Conservation (phyloP, 2,113 vertebrate species). For the Aythya baeri region DNA sequence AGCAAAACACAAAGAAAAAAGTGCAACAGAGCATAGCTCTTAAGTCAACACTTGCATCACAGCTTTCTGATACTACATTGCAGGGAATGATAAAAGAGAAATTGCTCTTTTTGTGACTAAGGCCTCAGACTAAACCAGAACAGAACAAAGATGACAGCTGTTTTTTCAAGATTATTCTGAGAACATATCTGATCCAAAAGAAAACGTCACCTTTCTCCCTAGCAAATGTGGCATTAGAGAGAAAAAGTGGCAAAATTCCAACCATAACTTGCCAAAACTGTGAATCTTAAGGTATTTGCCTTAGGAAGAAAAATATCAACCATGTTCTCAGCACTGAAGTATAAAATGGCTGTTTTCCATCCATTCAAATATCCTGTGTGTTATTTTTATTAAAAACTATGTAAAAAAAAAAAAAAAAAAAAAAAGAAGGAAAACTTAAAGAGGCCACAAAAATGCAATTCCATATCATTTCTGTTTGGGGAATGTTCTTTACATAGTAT, state of each 20-base stretch:
- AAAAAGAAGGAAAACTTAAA: background rate
- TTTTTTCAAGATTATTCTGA: slow-evolving; percentile 13
- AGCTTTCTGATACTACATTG: background rate
- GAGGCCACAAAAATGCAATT: background rate
- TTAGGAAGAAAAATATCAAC: slow-evolving; percentile 46
- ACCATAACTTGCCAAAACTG: background rate
- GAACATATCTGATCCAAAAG: background rate
- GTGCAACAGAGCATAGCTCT: background rate
- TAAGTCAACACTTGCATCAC: background rate
- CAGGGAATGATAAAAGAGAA: slow-evolving; percentile 4
- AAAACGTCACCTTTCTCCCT: background rate
- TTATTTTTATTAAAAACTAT: background rate
- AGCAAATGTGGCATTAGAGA: background rate
- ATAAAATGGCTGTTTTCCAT: slow-evolving; percentile 35
- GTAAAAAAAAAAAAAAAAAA: background rate
- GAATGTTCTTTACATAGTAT: background rate
- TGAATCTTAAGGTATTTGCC: background rate
- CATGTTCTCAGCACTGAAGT: slow-evolving; percentile 9
- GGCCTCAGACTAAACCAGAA: background rate
- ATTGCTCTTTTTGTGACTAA: background rate
- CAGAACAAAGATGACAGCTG: background rate
- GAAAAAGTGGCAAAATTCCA: slow-evolving; percentile 28
- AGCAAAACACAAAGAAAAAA: background rate
- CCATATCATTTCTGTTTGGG: background rate
- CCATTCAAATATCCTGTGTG: background rate